phyloP scores from a whole-genome alignment of 2,113 vertebrate species.

The Budorcas taxicolor region DNA sequence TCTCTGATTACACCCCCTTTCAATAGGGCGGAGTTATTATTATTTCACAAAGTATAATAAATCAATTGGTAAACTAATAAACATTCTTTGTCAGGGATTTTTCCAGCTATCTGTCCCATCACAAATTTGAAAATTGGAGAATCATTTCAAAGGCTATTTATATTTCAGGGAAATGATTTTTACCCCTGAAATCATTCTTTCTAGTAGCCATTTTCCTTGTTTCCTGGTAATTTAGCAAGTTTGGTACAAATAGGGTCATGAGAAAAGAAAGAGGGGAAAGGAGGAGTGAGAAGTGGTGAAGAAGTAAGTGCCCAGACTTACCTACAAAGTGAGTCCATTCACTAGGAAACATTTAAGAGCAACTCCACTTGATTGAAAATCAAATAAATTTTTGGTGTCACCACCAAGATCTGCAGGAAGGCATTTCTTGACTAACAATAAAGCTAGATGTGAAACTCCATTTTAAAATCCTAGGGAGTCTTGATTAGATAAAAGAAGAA shows the following conservation, averaged over 20 bases:
- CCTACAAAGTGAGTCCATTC: not conserved
- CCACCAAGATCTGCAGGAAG: not conserved
- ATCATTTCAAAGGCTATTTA: not conserved
- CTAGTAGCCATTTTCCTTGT: not conserved
- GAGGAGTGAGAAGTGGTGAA: not conserved
- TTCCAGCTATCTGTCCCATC: not conserved
- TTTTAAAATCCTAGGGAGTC: not conserved
- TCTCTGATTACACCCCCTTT: not conserved
- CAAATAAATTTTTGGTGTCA: not conserved
- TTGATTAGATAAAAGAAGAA: not conserved
- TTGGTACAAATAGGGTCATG: not conserved
- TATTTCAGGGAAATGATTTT: not conserved
- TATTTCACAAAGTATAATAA: not conserved
- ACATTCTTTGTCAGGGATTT: not conserved
- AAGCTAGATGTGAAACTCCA: not conserved
- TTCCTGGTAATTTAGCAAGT: not conserved
- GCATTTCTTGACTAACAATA: not conserved
- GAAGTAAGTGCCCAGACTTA: not conserved
- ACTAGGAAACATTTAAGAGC: not conserved
- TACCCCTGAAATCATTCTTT: not conserved
- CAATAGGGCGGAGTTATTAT: not conserved
- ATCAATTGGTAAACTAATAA: not conserved
- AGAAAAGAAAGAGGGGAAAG: not conserved
- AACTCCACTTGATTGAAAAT: not conserved
- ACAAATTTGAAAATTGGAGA: not conserved